Conservation (phyloP, 1,140 invertebrate genomes). For the Pseudomyrmex gracilis region DNA sequence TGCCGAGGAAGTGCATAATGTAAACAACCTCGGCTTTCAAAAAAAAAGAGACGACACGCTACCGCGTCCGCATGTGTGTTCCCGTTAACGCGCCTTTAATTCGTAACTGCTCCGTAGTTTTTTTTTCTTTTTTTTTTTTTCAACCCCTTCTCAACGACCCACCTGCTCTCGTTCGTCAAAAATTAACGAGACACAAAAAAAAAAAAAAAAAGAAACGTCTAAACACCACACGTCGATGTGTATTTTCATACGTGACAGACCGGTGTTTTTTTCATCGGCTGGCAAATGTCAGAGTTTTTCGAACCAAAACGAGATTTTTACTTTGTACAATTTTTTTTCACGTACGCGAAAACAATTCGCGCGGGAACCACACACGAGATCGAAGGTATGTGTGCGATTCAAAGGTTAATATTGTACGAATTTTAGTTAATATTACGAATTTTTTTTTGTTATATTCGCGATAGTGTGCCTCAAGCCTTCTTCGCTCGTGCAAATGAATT, state of each 20-base stretch:
- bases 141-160: slow-evolving; percentile 55
- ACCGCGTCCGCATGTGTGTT: slow-evolving; percentile 66
- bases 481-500: neutral
- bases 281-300: neutral
- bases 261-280: neutral
- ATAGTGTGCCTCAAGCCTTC: slow-evolving; percentile 14
- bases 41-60: slow-evolving; percentile 29
- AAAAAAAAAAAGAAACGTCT: neutral
- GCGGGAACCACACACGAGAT: too few relatives aligned
- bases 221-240: slow-evolving; percentile 11
- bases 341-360: too few relatives aligned
- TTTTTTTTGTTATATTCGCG: neutral
- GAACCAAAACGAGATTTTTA: neutral
- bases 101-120: slow-evolving; percentile 27
- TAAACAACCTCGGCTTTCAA: slow-evolving; percentile 61
- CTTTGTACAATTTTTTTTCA: neutral
- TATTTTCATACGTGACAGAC: slow-evolving; percentile 42
- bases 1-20: slow-evolving; percentile 63
- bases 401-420: neutral
- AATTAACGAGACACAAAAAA: slow-evolving; percentile 4
- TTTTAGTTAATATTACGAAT: too few relatives aligned
- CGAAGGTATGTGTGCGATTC: neutral
- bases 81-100: slow-evolving; percentile 52
- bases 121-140: too few relatives aligned
- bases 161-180: slow-evolving; percentile 35